phyloP scores from a whole-genome alignment of 2,888 invertebrate genomes.

The Pristionchus mayeri region DNA sequence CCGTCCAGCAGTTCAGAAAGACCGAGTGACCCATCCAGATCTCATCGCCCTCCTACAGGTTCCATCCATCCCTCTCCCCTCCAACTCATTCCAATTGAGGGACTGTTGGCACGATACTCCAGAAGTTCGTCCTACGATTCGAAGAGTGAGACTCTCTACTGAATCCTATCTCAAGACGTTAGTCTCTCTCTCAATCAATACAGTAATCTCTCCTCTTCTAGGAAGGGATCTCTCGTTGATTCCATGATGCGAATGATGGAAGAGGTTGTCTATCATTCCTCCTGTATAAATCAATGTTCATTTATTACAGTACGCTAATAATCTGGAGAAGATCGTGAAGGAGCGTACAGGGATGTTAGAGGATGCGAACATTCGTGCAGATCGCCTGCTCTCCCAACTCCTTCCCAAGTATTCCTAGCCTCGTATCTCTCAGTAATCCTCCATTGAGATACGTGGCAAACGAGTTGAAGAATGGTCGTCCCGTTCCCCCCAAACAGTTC shows the following conservation, averaged over 20 bases:
- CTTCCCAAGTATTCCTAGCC: slow-evolving; percentile 62
- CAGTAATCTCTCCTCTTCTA: slow-evolving; percentile 36
- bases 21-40: slow-evolving; percentile 59
- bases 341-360: slow-evolving; percentile 63
- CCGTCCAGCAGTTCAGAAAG: slow-evolving; percentile 57
- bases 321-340: slow-evolving; percentile 61
- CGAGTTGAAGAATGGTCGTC: slow-evolving; percentile 69
- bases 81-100: slow-evolving; percentile 27
- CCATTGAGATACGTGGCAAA: slow-evolving; percentile 69
- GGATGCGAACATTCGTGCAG: slow-evolving; percentile 61
- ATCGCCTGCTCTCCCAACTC: slow-evolving; percentile 59
- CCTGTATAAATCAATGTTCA: not conserved
- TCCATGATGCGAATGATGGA: slow-evolving; percentile 69
- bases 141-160: slow-evolving; percentile 68
- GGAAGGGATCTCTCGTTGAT: slow-evolving; percentile 63
- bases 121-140: slow-evolving; percentile 64
- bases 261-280: slow-evolving; percentile 45
- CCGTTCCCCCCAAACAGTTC: slow-evolving; percentile 70
- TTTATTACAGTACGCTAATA: slow-evolving; percentile 57
- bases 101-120: slow-evolving; percentile 65
- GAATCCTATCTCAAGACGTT: slow-evolving; percentile 63
- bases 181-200: not conserved
- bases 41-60: slow-evolving; percentile 62
- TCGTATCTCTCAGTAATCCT: not conserved
- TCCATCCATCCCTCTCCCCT: too few relatives aligned